These are phyloP conservation scores for Thaumatotibia leucotreta DNA, from an alignment of 1,140 invertebrate species.

Conservation along the genomic window DNA sequence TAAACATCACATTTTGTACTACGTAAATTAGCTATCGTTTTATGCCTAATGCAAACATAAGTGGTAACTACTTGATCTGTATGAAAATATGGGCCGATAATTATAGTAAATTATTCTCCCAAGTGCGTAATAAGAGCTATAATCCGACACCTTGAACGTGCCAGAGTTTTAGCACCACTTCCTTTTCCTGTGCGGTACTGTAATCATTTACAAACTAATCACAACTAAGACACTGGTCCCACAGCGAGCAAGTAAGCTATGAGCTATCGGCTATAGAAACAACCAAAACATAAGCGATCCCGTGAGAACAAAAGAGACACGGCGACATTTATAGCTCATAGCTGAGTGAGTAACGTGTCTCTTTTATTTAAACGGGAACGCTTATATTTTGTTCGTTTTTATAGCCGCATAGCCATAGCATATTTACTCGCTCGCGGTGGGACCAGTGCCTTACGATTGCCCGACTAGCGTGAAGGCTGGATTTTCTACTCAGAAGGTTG, in stretches of 20 bases:
- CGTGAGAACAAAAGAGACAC: no score
- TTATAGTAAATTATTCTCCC: not conserved
- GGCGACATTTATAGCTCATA: no score
- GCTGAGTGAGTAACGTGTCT: no score
- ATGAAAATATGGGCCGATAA: not conserved
- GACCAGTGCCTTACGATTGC: no score
- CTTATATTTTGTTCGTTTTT: no score
- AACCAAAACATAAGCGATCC: no score
- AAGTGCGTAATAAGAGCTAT: constrained; percentile 23
- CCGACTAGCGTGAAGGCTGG: constrained; percentile 15
- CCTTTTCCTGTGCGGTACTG: constrained; percentile 47
- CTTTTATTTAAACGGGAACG: no score
- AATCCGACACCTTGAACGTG: constrained; percentile 45
- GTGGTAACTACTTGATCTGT: not conserved
- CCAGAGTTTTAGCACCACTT: constrained; percentile 45
- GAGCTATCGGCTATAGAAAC: no score
- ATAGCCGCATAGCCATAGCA: no score
- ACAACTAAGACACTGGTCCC: no score
- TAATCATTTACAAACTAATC: constrained; percentile 29
- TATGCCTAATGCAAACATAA: not conserved
- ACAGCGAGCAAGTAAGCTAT: no score
- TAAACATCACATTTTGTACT: not conserved
- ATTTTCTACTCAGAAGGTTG: constrained; percentile 20
- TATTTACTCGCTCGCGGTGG: no score
- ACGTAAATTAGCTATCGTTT: not conserved